A percentile compares a stretch with the other conserved stretches of the same genome.
Conservation (phyloP, 2,113 vertebrate genomes). For the Sterrhoptilus dennistouni region DNA sequence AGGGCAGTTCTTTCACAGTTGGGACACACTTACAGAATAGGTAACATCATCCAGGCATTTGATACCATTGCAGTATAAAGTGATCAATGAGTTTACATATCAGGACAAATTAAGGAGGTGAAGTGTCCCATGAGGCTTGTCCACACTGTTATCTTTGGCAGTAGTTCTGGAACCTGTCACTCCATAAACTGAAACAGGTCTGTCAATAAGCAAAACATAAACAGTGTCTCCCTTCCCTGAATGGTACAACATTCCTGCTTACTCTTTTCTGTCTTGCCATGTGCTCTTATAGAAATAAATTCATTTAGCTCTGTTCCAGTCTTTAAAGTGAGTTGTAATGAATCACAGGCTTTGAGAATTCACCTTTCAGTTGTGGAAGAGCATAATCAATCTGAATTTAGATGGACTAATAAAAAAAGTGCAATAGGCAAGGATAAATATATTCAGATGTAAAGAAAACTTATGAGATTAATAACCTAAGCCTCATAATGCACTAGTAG, state of each 20-base stretch:
- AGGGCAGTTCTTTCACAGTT: not conserved
- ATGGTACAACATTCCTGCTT: not conserved
- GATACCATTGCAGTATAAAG: not conserved
- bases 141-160: not conserved
- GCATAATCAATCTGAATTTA: conserved; percentile 40
- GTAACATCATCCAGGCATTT: not conserved
- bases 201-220: not conserved
- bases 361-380: conserved; percentile 23
- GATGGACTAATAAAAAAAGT: conserved; percentile 28
- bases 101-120: not conserved
- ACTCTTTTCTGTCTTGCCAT: not conserved
- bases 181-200: not conserved
- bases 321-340: conserved; percentile 19
- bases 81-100: not conserved
- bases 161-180: not conserved
- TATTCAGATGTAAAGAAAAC: conserved; percentile 17
- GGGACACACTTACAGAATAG: not conserved
- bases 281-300: conserved; percentile 14
- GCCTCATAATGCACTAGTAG: not conserved
- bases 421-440: conserved; percentile 5
- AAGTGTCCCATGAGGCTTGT: not conserved
- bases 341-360: conserved; percentile 40
- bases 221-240: not conserved
- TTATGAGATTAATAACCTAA: not conserved
- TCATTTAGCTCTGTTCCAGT: not conserved